phyloP scores from a whole-genome alignment of 2,797 vertebrate species.

The Leuciscus waleckii region DNA sequence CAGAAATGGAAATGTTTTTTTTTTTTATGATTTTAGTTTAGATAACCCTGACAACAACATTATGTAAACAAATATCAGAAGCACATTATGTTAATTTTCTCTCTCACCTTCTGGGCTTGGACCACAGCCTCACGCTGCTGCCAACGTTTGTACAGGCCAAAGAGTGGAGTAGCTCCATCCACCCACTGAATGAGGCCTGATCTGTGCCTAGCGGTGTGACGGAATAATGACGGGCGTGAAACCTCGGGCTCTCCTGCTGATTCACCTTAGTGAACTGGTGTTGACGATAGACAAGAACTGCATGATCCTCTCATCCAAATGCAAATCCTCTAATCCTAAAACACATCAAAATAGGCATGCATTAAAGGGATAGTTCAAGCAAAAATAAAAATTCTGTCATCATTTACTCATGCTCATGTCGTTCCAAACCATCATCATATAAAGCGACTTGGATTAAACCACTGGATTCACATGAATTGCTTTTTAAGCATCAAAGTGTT shows the following conservation, averaged over 20 bases:
- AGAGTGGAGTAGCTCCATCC: constrained; percentile 94
- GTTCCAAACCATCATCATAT: not conserved
- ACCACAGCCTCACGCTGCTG: constrained; percentile 93
- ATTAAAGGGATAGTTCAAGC: not conserved
- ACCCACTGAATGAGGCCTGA: constrained; percentile 99
- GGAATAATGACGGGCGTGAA: constrained; percentile 95
- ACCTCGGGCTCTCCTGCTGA: constrained; percentile 92
- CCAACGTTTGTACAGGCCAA: constrained; percentile 98
- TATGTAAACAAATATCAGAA: not conserved
- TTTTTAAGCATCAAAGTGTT: not conserved
- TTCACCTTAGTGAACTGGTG: constrained; percentile 99
- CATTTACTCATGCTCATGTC: not conserved
- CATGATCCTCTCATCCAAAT: constrained; percentile 98
- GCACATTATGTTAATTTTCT: not conserved
- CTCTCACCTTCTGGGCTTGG: constrained; percentile 92
- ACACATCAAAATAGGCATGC: not conserved
- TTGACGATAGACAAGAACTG: constrained; percentile 98
- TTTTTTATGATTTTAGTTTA: not conserved
- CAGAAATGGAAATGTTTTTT: not conserved
- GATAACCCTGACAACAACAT: too few species aligned
- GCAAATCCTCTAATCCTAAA: constrained; percentile 94
- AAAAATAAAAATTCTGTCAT: not conserved
- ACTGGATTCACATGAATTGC: not conserved
- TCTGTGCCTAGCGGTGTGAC: constrained; percentile 95
- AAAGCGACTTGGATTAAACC: not conserved